A percentile compares a stretch with the other conserved stretches of the same genome.
Evolutionary conservation across 2,113 vertebrate genomes (phyloP).

Genomic region (Thamnophis sirtalis): DNA sequence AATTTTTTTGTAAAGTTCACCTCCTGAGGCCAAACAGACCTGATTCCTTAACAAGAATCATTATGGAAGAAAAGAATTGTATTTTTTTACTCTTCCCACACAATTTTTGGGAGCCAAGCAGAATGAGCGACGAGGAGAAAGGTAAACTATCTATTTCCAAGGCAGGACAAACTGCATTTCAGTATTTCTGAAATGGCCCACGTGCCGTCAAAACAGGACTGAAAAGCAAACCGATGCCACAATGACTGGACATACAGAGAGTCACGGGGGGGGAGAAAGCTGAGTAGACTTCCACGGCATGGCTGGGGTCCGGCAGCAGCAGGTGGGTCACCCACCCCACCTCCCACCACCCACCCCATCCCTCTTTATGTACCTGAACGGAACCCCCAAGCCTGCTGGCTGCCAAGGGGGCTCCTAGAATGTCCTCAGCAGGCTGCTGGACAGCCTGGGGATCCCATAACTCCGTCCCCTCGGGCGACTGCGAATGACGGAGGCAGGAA

Average conservation of each 20-base stretch:
- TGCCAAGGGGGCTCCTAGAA: slow-evolving; percentile 83
- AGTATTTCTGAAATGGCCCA: neutral
- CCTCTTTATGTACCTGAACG: slow-evolving; percentile 78
- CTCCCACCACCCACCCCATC: slow-evolving; percentile 9
- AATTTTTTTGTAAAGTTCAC: neutral
- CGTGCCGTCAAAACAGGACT: neutral
- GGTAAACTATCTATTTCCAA: neutral
- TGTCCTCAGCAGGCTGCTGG: slow-evolving; percentile 82
- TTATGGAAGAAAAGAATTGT: neutral
- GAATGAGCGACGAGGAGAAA: neutral
- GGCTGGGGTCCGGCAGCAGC: neutral
- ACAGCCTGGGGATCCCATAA: slow-evolving; percentile 83
- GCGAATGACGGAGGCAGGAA: slow-evolving; percentile 53
- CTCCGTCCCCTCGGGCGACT: slow-evolving; percentile 85
- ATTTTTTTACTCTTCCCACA: neutral
- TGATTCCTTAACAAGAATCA: neutral
- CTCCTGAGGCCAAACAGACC: neutral
- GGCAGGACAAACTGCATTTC: neutral
- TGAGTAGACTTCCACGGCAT: too few relatives aligned
- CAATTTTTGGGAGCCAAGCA: neutral
- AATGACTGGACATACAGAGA: neutral
- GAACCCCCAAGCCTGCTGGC: slow-evolving; percentile 87
- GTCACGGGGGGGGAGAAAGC: neutral
- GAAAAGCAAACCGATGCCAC: neutral
- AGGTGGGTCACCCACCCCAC: neutral